Evolutionary conservation across 2,888 invertebrate species (phyloP), one percentile per base, ranked within the genome.

Genomic region (Nysson spinosus): DNA sequence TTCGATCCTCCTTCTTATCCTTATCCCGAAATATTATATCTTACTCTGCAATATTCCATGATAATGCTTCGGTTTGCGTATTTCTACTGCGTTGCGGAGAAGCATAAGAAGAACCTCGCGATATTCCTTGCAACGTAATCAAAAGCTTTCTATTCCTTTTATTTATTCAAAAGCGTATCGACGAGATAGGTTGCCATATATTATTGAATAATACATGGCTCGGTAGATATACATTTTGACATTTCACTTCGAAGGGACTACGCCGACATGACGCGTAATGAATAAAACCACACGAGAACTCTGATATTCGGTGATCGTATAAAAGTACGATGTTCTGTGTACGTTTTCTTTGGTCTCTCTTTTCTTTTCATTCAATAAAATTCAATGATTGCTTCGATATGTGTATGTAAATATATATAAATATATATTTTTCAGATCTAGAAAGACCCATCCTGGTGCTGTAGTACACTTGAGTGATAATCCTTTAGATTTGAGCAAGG

Each of bases 401-500:
- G 44, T 49, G 58, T 63, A 60, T 54, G 56, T 52, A 56, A 61
- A 68, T 65, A 35, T 60, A 75, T 72, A 63, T 77, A 75, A 72
- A 74, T 73, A 74, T 74, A 73, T 76, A 77, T 76, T 76, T 93
- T 92, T 62, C 90, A 98, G 98, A 81, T 94, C 94, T 85, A 92
- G 96, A 86, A 96, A 95, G 89, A 97, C 95, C 80, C 99, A 99
- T 90, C 99, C 99, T 56, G 99, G 99, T 66, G 90, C 96, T 71
- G 96, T 99, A 79, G 95, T 98, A 81, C 97, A 97, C 89, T 92
- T 99, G 85, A 95, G 96, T 89, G 98, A 98, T 89, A 98, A 97
- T 90, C 99, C 99, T 68, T 90, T 95, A 85, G 99, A 99, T 89
- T 92, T 96, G 80, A 97, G 95, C 90, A 98, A 98, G 93, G 97